Evolutionary conservation across 2,888 invertebrate species (phyloP).

Genomic region (Philaethria dido): DNA sequence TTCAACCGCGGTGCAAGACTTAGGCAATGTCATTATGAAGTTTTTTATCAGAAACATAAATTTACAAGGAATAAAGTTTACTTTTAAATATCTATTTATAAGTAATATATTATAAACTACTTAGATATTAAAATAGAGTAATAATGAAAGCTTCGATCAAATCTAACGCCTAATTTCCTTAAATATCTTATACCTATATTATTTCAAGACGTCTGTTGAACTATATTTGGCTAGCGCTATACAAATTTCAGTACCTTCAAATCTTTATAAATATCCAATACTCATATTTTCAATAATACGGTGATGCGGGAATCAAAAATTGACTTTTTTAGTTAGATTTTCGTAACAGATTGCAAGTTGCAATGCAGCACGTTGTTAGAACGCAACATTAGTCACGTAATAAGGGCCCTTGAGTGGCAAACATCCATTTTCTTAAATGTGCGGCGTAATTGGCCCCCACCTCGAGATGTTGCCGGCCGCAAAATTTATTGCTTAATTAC

Average conservation of each 20-base stretch:
- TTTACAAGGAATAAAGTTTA: too few relatives aligned
- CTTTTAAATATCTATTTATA: too few relatives aligned
- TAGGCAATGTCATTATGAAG: not conserved
- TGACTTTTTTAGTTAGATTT: not conserved
- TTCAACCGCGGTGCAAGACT: not conserved
- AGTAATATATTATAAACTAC: too few relatives aligned
- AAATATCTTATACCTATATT: too few relatives aligned
- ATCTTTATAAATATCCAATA: not conserved
- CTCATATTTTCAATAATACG: not conserved
- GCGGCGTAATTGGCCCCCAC: slow-evolving; percentile 78
- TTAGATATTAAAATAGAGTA: too few relatives aligned
- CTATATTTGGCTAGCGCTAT: too few relatives aligned
- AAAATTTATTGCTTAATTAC: slow-evolving; percentile 85
- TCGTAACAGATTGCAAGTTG: not conserved
- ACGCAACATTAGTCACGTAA: slow-evolving; percentile 45
- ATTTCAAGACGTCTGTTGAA: too few relatives aligned
- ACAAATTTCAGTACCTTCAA: too few relatives aligned
- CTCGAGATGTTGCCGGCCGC: slow-evolving; percentile 77
- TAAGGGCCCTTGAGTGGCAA: slow-evolving; percentile 57
- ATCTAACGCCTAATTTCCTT: too few relatives aligned
- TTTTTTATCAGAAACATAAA: too few relatives aligned
- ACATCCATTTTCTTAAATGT: slow-evolving; percentile 80
- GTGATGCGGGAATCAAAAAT: not conserved
- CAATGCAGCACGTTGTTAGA: not conserved
- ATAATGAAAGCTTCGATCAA: too few relatives aligned